These are phyloP conservation scores for Rhinella marina DNA, from an alignment of 2,797 vertebrate genomes.

Conservation along the genomic window DNA sequence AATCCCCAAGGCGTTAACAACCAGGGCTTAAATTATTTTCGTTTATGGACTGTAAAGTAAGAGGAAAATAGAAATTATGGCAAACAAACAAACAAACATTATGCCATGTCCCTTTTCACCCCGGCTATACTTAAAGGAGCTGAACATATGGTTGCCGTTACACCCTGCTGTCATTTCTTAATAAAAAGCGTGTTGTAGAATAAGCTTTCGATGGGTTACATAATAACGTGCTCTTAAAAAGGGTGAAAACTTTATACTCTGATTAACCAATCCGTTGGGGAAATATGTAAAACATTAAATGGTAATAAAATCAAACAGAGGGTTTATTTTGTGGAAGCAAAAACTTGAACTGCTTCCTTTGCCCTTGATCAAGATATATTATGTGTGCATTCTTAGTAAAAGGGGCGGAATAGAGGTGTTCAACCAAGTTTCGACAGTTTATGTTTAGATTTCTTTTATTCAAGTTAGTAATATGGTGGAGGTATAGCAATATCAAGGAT, in stretches of 20 bases:
- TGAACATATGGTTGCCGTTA: constrained; percentile 60
- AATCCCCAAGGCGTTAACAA: constrained; percentile 50
- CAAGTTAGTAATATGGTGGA: too few species aligned
- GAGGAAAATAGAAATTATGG: constrained; percentile 44
- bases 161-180: constrained; percentile 61
- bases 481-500: neutral
- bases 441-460: neutral
- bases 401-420: neutral
- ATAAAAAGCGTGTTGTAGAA: constrained; percentile 60
- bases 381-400: constrained; percentile 16
- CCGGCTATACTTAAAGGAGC: constrained; percentile 45
- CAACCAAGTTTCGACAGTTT: neutral
- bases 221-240: constrained; percentile 54
- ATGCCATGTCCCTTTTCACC: constrained; percentile 56
- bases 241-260: constrained; percentile 60
- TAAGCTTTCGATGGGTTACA: constrained; percentile 52
- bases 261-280: constrained; percentile 58
- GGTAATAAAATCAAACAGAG: constrained; percentile 58
- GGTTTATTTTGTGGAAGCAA: constrained; percentile 52
- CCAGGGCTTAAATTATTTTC: constrained; percentile 58
- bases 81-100: constrained; percentile 62
- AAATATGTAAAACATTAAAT: constrained; percentile 60
- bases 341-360: constrained; percentile 37
- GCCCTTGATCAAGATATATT: constrained; percentile 52
- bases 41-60: constrained; percentile 57